These are phyloP conservation scores for Masnerella sp. DNA, from an alignment of 2,888 invertebrate species.

Conservation along the genomic window DNA sequence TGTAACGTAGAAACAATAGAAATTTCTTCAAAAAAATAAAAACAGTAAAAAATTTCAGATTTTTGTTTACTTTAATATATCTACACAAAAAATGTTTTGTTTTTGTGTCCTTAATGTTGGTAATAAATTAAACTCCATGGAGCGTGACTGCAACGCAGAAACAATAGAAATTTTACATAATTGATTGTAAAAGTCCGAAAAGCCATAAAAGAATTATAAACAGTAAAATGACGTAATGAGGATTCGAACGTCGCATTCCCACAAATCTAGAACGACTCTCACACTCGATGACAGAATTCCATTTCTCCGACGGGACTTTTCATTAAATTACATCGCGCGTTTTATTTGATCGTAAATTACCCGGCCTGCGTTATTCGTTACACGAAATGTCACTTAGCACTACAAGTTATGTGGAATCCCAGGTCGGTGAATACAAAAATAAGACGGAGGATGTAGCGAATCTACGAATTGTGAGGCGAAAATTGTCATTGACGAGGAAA, in stretches of 20 bases:
- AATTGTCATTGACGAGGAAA: too few species aligned
- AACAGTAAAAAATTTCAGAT: too few species aligned
- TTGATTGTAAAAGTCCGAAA: conserved; percentile 6
- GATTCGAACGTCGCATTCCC: not conserved
- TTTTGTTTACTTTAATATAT: too few species aligned
- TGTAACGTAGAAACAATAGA: too few species aligned
- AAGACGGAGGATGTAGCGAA: not conserved
- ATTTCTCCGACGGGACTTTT: conserved; percentile 15
- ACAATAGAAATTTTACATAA: conserved; percentile 2
- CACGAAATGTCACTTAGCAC: conserved; percentile 16
- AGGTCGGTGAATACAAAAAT: not conserved
- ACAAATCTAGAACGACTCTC: conserved; percentile 14
- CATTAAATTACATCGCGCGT: conserved; percentile 20
- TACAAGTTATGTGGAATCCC: not conserved
- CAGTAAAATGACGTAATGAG: not conserved
- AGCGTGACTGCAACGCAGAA: not conserved
- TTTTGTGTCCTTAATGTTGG: too few species aligned
- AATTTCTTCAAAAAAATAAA: too few species aligned
- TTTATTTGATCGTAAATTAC: conserved; percentile 12
- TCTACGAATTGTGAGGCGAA: too few species aligned
- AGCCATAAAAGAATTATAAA: not conserved
- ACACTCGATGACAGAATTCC: conserved; percentile 26
- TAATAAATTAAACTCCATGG: too few species aligned
- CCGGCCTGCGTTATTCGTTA: not conserved
- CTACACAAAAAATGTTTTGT: too few species aligned